Evolutionary conservation across 2,888 invertebrate genomes (phyloP).

Genomic region (Patella depressa): DNA sequence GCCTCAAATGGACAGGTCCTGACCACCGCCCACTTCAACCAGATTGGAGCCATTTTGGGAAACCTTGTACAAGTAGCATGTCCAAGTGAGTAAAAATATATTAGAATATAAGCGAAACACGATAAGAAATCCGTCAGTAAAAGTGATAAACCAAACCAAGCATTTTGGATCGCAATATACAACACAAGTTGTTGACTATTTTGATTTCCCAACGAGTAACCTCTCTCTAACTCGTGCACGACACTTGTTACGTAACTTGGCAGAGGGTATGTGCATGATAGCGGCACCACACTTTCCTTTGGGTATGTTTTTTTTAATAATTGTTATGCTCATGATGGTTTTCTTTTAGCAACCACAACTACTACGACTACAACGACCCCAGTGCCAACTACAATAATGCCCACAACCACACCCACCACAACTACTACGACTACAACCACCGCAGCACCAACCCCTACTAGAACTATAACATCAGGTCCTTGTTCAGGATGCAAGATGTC

Average conservation of each 20-base stretch:
- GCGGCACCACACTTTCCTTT: too few species aligned
- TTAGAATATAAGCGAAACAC: too few species aligned
- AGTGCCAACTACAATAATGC: not conserved
- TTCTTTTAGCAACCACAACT: too few species aligned
- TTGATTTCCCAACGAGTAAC: too few species aligned
- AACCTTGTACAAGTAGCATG: not conserved
- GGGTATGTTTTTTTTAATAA: too few species aligned
- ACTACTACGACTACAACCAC: not conserved
- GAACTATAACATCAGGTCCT: slow-evolving; percentile 25
- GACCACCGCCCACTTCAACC: slow-evolving; percentile 33
- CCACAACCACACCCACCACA: not conserved
- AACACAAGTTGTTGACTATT: not conserved
- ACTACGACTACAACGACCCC: not conserved
- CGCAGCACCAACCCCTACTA: not conserved
- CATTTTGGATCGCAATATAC: not conserved
- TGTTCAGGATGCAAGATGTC: slow-evolving; percentile 36
- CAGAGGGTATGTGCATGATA: too few species aligned
- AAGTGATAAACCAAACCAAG: too few species aligned
- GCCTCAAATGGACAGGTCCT: slow-evolving; percentile 42
- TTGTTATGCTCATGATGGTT: too few species aligned
- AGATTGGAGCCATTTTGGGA: not conserved
- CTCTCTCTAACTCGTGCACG: too few species aligned
- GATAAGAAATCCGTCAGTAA: too few species aligned
- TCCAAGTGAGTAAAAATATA: not conserved
- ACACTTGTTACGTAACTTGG: too few species aligned